These are phyloP conservation scores for Patiria pectinifera DNA, from an alignment of 53 echinoderm and acorn worm species.

Conservation along the genomic window DNA sequence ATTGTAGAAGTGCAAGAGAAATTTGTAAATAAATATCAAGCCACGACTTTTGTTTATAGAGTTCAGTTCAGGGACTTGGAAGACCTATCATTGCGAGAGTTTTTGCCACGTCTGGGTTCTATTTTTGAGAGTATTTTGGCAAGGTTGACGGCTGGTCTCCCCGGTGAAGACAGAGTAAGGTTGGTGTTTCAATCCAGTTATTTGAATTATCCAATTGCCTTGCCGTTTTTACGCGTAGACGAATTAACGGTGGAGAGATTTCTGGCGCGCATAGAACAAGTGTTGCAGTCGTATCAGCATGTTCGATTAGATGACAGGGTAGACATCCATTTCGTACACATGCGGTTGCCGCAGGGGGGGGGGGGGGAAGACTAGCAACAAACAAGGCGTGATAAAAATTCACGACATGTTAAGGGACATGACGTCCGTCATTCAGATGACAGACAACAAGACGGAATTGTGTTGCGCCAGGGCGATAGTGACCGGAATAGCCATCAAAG, in stretches of 20 bases:
- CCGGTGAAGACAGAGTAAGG: conserved; percentile 36
- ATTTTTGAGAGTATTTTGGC: neutral
- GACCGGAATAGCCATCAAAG: too few species aligned
- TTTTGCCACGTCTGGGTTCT: conserved; percentile 29
- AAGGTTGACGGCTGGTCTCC: neutral
- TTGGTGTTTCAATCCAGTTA: conserved; percentile 40
- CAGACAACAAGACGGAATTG: too few species aligned
- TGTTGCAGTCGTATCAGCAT: conserved; percentile 19
- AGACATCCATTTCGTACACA: too few species aligned
- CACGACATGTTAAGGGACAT: too few species aligned
- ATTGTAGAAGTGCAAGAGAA: neutral
- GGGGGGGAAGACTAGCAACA: too few species aligned
- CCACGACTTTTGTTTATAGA: conserved; percentile 18
- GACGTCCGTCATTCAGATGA: too few species aligned
- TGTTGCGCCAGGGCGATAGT: too few species aligned
- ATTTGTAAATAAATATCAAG: conserved; percentile 40
- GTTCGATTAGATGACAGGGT: too few species aligned
- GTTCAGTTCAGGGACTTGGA: conserved; percentile 18
- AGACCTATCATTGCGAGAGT: conserved; percentile 23
- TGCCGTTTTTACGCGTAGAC: conserved; percentile 1
- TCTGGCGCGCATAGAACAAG: conserved; percentile 33
- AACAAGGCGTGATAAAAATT: too few species aligned
- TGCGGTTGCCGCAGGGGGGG: too few species aligned
- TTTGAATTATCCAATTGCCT: neutral
- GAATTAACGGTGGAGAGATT: conserved; percentile 40